Base-by-base conservation (phyloP, 2,113 vertebrate species). In the Thunnus maccoyii region DNA sequence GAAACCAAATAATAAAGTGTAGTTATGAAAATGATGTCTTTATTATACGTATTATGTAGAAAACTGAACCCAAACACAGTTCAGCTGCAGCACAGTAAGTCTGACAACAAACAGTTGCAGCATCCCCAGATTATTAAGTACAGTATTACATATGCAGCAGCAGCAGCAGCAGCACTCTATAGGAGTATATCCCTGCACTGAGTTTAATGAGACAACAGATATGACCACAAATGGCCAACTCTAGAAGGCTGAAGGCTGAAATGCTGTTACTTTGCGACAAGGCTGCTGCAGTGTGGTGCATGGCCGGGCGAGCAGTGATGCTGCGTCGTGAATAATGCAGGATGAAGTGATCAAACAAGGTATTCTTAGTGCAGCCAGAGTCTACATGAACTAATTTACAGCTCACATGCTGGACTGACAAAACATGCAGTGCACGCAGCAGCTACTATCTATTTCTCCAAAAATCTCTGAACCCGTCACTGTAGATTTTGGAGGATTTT, bases 271-370 rank as follows among this genome's bases (percentile, higher is more conserved):
- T 13, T 30, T 67, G 30, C 30, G 25, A 56, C 5, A 54, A 36
- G 61, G 68, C 78, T 76, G 74, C 81, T 78, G 83, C 83, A 86
- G 84, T 72, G 71, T 72, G 47, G 51, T 77, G 78, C 80, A 70
- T 62, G 72, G 76, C 67, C 11, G 17, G 72, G 72, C 1, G 41
- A 78, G 68, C 61, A 27, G 16, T 20, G 61, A 32, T 54, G 71
- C 80, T 46, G 70, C 17, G 60, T 65, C 54, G 89, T 85, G 82
- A 87, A 90, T 90, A 78, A 91, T 91, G 87, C 77, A 88, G 66
- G 72, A 72, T 51, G 47, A 56, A 54, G 25, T 47, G 72, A 78
- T 75, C 51, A 66, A 56, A 52, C 71, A 52, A 65, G 55, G 27
- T 74, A 62, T 52, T 41, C 20, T 25, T 15, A 70, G 15, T 48